A percentile compares a stretch with the other conserved stretches of the same genome.
These are phyloP conservation scores for Drosophila lutescens DNA, from an alignment of 2,888 invertebrate species.

Conservation along the genomic window DNA sequence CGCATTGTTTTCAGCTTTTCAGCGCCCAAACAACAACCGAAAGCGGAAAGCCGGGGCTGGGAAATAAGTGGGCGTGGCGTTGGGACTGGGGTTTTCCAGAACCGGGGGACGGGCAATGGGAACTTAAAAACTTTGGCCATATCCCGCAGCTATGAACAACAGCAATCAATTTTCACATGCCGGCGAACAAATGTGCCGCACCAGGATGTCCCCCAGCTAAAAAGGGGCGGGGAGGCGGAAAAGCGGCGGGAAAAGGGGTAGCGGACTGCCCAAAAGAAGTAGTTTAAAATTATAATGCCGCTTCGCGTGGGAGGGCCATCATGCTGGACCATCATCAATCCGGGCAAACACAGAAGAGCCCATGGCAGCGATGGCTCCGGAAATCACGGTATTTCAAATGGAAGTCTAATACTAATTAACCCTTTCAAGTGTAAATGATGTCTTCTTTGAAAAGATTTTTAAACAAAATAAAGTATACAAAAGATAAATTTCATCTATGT, in stretches of 20 bases:
- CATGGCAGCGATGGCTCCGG: constrained; percentile 2
- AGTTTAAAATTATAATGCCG: constrained; percentile 75
- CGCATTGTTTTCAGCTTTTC: constrained; percentile 79
- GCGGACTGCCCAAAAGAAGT: constrained; percentile 23
- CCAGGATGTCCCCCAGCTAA: constrained; percentile 55
- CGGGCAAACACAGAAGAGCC: constrained; percentile 37
- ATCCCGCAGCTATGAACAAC: constrained; percentile 80
- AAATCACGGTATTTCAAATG: constrained; percentile 13
- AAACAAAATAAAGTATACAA: neutral
- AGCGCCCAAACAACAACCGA: constrained; percentile 66
- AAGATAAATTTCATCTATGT: too few relatives aligned
- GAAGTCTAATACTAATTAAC: constrained; percentile 18
- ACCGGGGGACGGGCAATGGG: constrained; percentile 49
- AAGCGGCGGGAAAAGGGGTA: too few relatives aligned
- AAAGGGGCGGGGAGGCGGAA: neutral
- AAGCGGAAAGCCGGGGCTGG: constrained; percentile 42
- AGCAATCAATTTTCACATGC: constrained; percentile 80
- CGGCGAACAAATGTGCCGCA: constrained; percentile 76
- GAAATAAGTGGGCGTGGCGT: neutral
- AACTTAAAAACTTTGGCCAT: constrained; percentile 78
- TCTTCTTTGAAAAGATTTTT: neutral
- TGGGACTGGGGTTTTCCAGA: constrained; percentile 11
- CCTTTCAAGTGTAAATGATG: constrained; percentile 5
- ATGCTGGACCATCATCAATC: constrained; percentile 52
- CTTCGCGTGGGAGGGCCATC: constrained; percentile 55